These are phyloP conservation scores for Ceratosolen fusciceps DNA, from an alignment of 1,140 invertebrate genomes.

Conservation along the genomic window DNA sequence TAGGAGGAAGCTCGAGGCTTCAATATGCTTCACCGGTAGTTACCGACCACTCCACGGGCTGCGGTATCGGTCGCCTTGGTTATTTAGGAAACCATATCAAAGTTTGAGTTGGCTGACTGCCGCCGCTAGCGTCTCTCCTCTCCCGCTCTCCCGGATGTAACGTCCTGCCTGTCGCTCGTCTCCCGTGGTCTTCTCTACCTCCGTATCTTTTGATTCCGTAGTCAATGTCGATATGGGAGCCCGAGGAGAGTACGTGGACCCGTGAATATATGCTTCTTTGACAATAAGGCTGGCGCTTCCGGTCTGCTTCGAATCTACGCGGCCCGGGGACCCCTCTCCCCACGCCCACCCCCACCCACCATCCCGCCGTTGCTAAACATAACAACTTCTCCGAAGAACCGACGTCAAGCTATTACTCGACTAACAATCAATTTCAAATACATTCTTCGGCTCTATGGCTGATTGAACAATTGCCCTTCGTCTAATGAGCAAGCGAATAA, in stretches of 20 bases:
- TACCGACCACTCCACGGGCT: constrained; percentile 62
- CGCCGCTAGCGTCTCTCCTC: constrained; percentile 56
- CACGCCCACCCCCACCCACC: too few relatives aligned
- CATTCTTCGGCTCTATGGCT: too few relatives aligned
- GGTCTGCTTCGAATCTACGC: constrained; percentile 45
- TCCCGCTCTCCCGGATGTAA: constrained; percentile 48
- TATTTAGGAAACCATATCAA: constrained; percentile 71
- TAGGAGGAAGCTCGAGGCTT: constrained; percentile 55
- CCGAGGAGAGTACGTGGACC: background rate
- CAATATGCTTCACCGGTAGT: constrained; percentile 68
- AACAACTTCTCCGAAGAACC: background rate
- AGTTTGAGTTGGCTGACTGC: constrained; percentile 66
- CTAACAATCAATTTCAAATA: background rate
- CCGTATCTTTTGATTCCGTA: background rate
- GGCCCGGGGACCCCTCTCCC: too few relatives aligned
- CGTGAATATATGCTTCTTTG: constrained; percentile 49
- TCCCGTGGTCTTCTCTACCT: background rate
- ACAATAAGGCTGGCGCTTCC: constrained; percentile 62
- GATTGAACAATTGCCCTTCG: too few relatives aligned
- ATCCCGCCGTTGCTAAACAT: constrained; percentile 26
- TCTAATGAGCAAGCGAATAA: too few relatives aligned
- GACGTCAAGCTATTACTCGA: background rate
- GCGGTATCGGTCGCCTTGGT: constrained; percentile 67
- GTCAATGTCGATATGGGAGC: constrained; percentile 50
- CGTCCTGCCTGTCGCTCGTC: constrained; percentile 16